Percentiles rank a stretch among this genome's conserved stretches.
These are phyloP conservation scores for Terrapene triunguis DNA, from an alignment of 2,113 vertebrate genomes.

Conservation along the genomic window DNA sequence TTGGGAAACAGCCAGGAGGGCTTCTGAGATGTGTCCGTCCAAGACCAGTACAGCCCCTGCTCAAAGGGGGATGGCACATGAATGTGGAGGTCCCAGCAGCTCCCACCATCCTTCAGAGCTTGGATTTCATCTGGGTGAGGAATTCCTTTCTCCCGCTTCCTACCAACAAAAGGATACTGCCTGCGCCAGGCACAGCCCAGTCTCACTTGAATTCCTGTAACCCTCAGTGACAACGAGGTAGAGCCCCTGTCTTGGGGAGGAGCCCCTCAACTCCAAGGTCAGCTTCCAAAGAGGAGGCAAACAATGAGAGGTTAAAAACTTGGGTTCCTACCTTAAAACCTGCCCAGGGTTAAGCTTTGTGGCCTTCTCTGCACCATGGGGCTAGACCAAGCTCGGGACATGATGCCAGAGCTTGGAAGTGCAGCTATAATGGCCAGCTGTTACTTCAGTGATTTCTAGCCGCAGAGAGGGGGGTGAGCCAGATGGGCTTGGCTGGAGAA, in stretches of 20 bases:
- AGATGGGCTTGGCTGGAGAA: not conserved
- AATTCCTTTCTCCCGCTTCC: conserved; percentile 23
- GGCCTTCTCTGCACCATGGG: not conserved
- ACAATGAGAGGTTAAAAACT: not conserved
- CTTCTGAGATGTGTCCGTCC: fast-evolving
- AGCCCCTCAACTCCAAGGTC: conserved; percentile 54
- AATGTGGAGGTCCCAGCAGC: not conserved
- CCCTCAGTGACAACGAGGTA: conserved; percentile 64
- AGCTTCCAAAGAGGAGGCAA: conserved; percentile 43
- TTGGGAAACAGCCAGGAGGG: not conserved
- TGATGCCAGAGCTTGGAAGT: not conserved
- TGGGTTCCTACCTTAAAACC: not conserved
- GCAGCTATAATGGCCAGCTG: not conserved
- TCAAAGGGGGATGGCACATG: not conserved
- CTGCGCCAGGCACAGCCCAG: conserved; percentile 64
- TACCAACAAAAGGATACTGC: conserved; percentile 66
- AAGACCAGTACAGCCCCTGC: not conserved
- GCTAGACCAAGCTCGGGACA: fast-evolving
- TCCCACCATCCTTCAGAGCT: not conserved
- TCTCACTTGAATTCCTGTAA: conserved; percentile 22
- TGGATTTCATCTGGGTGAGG: conserved; percentile 24
- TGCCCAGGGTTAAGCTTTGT: not conserved
- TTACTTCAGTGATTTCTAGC: not conserved
- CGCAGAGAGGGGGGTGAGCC: not conserved
- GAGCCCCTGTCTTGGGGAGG: conserved; percentile 62